These are phyloP conservation scores for Merluccius polli DNA, from an alignment of 2,797 vertebrate genomes.

Conservation along the genomic window DNA sequence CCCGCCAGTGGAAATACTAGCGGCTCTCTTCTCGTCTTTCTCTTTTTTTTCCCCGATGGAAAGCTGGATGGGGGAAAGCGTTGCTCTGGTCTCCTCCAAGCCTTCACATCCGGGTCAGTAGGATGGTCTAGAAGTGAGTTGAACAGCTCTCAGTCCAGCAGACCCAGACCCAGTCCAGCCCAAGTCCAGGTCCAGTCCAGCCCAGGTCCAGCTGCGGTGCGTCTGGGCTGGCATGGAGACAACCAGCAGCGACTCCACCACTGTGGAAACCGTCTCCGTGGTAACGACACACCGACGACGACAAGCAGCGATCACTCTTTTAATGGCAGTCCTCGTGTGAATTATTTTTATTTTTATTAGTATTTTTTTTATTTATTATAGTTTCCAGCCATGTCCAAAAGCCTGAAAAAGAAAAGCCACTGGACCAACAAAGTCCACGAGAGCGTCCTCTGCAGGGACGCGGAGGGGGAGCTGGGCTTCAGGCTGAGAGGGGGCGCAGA, in stretches of 20 bases:
- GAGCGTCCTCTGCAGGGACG: constrained; percentile 82
- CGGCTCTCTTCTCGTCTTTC: constrained; percentile 15
- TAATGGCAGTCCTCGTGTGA: constrained; percentile 55
- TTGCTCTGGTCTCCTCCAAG: constrained; percentile 44
- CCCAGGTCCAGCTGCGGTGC: too few relatives aligned
- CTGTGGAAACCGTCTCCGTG: constrained; percentile 40
- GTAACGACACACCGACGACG: constrained; percentile 16
- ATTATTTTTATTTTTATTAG: constrained; percentile 8
- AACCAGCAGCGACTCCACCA: constrained; percentile 22
- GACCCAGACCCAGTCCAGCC: neutral
- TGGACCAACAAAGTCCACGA: constrained; percentile 97
- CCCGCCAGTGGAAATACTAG: constrained; percentile 52
- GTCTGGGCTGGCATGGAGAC: constrained; percentile 62
- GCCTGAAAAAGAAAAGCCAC: constrained; percentile 94
- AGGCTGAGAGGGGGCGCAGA: constrained; percentile 92
- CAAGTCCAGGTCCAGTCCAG: too few relatives aligned
- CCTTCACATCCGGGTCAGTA: constrained; percentile 79
- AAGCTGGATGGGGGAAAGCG: constrained; percentile 54
- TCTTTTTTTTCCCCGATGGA: constrained; percentile 55
- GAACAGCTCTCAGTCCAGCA: neutral
- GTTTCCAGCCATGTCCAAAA: constrained; percentile 88
- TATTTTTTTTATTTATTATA: neutral
- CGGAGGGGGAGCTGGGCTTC: constrained; percentile 85
- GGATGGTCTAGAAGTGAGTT: neutral
- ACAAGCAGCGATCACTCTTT: constrained; percentile 38